Conservation (phyloP, 2,888 invertebrate species). For the Eupeodes luniger region DNA sequence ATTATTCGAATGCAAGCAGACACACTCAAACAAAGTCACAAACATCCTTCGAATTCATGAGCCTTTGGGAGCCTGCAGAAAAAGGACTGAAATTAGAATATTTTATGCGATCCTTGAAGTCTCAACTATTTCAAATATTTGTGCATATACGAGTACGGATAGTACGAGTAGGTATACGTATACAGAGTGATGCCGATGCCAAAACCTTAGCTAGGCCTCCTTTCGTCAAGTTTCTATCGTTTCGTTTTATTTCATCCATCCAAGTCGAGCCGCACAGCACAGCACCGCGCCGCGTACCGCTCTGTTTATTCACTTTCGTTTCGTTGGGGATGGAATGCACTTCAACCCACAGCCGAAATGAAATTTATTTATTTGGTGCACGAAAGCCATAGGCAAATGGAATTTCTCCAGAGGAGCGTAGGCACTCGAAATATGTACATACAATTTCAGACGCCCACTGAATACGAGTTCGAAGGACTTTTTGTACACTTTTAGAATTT, state of each 20-base stretch:
- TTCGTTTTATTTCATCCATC: neutral
- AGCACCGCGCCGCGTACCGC: neutral
- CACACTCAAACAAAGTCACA: conserved; percentile 70
- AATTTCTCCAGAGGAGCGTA: conserved; percentile 69
- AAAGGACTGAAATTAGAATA: conserved; percentile 75
- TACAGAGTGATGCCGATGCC: conserved; percentile 43
- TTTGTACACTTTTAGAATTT: conserved; percentile 40
- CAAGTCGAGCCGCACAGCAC: neutral
- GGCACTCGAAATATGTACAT: conserved; percentile 62
- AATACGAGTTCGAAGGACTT: conserved; percentile 47
- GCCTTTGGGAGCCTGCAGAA: conserved; percentile 67
- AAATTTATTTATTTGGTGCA: conserved; percentile 75
- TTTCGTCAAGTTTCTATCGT: conserved; percentile 47
- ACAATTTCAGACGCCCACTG: conserved; percentile 65
- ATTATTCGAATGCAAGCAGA: conserved; percentile 70
- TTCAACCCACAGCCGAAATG: conserved; percentile 61
- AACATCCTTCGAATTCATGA: conserved; percentile 73
- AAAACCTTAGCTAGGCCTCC: conserved; percentile 63
- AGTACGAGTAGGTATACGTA: neutral
- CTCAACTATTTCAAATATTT: conserved; percentile 77
- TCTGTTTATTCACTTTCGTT: conserved; percentile 35
- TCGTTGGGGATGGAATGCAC: conserved; percentile 47
- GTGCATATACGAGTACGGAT: conserved; percentile 51
- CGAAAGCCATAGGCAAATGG: conserved; percentile 71
- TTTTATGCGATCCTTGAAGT: conserved; percentile 76